Base-by-base conservation (phyloP, 2,797 vertebrate genomes). In the Catharus ustulatus region DNA sequence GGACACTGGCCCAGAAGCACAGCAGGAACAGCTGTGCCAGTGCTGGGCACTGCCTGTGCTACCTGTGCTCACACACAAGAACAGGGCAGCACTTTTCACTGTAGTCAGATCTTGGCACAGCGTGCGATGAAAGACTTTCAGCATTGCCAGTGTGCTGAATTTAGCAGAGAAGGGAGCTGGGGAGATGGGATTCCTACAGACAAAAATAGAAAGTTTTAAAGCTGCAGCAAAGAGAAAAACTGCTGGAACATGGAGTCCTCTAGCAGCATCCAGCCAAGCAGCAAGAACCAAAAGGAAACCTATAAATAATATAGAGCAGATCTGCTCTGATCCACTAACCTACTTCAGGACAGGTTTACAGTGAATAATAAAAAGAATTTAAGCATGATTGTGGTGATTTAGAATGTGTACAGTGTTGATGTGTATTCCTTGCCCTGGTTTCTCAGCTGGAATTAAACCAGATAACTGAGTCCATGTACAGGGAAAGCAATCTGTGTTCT, bases 241-340 rank as follows among this genome's bases (percentile, higher is more conserved):
- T 95, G 92, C 93, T 88, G 80, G 92, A 95, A 93, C 86, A 87
- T 62, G 86, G 72, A 94, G 82, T 86, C 84, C 79, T 94, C 73
- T 57, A 93, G 94, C 74, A 93, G 68, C 82, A 94, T 61, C 89
- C 87, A 93, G 82, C 87, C 94, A 96, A 91, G 94, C 83, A 91
- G 84, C 61, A 90, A 93, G 92, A 93, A 89, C 67, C 62, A 89
- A 83, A 87, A 87, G 66, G 84, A 90, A 95, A 71, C 55, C 90
- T 94, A 90, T 94, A 95, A 95, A 96, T 94, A 88, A 94, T 71
- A 83, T 3, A 96, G 79, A 88, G 74, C 87, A 93, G 76, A 89
- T 92, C 86, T 90, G 71, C 89, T 96, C 91, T 96, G 95, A 95
- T 96, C 96, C 78, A 95, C 96, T 97, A 94, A 96, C 95, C 94